Base-by-base conservation (phyloP, 2,113 vertebrate species). In the Corythoichthys intestinalis region DNA sequence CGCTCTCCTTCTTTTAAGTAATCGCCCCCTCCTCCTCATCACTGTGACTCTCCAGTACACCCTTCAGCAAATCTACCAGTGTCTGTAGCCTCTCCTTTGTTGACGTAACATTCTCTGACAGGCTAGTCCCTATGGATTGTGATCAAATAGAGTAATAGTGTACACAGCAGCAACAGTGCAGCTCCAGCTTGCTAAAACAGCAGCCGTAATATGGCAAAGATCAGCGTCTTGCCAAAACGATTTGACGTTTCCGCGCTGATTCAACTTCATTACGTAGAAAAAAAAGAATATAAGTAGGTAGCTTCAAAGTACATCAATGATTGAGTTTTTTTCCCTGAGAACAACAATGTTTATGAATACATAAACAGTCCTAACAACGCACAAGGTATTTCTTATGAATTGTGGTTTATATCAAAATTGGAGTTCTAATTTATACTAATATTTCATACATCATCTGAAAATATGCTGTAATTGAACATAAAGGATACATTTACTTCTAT, bases 81-180 rank as follows among this genome's bases (percentile, higher is more conserved):
- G 86, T 84, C 77, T 37, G 52, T 73, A 81, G 83, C 79, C 67
- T 75, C 64, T 80, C 74, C 80, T 69, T 64, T 75, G 80, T 74
- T 88, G 88, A 86, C 75, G 77, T 88, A 88, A 89, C 77, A 6
- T 50, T 69, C 70, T 73, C 81, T 82, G 88, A 88, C 88, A 85
- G 83, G 77, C 59, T 85, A 80, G 80, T 89, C 88, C 85, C 86
- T 86, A 83, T 85, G 88, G 86, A 89, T 89, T 88, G 75, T 85
- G 88, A 87, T 88, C 86, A 89, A 88, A 79, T 76, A 73, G 77
- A 83, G 84, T 71, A 77, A 79, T 79, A 82, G 84, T 85, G 84
- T 85, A 84, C 80, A 81, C 73, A 85, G 80, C 86, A 85, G 86
- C 80, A 83, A 78, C 84, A 82, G 76, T 73, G 70, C 72, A 77